Conservation (phyloP, 2,797 vertebrate species). For the Hyperoplus immaculatus region DNA sequence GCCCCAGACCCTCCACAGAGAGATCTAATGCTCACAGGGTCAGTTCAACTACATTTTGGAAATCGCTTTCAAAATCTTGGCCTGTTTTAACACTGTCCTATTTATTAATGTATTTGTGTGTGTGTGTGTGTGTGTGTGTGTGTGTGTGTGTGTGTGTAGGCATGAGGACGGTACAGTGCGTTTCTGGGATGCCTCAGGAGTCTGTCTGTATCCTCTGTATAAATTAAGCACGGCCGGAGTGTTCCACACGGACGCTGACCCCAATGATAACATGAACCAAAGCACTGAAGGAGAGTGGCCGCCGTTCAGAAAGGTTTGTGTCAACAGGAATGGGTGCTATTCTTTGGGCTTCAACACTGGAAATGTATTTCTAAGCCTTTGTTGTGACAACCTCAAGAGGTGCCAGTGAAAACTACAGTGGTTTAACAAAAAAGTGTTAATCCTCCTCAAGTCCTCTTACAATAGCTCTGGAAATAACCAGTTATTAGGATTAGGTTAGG, state of each 20-base stretch:
- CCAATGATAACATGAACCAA: conserved; percentile 92
- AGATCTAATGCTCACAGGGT: conserved; percentile 98
- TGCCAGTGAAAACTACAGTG: background rate
- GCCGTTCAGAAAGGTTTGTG: conserved; percentile 93
- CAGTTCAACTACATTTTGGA: conserved; percentile 59
- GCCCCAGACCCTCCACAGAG: conserved; percentile 93
- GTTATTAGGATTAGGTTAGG: too few relatives aligned
- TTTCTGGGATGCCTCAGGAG: conserved; percentile 98
- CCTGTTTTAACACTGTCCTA: background rate
- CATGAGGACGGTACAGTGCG: conserved; percentile 97
- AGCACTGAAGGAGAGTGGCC: conserved; percentile 96
- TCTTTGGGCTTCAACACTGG: background rate
- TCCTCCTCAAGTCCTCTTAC: background rate
- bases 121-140: background rate
- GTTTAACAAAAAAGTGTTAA: background rate
- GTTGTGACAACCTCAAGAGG: background rate
- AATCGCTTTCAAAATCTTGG: background rate
- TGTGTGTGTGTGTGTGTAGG: conserved; percentile 75
- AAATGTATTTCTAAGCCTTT: background rate
- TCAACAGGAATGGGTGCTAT: background rate
- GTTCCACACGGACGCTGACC: conserved; percentile 94
- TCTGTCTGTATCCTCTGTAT: conserved; percentile 94
- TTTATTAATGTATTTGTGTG: background rate
- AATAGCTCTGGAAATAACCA: background rate
- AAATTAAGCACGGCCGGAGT: conserved; percentile 93